Conservation (phyloP, 2,113 vertebrate species). For the Otolemur garnettii region DNA sequence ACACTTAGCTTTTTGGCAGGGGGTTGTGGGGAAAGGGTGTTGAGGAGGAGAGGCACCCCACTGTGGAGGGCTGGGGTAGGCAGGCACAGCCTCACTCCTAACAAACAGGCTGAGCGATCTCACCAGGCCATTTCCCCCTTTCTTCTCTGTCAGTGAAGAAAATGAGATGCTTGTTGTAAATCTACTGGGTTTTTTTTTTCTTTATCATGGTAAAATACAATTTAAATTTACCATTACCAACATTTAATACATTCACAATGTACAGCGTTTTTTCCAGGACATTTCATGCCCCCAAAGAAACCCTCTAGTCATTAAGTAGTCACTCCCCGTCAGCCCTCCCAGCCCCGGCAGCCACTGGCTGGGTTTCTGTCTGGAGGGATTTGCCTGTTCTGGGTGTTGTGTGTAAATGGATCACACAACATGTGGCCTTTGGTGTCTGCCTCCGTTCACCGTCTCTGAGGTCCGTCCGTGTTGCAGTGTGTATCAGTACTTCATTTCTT, state of each 20-base stretch:
- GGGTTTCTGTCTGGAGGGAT: background rate
- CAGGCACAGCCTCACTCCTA: background rate
- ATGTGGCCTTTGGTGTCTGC: background rate
- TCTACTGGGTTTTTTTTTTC: background rate
- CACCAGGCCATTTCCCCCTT: background rate
- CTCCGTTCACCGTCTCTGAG: background rate
- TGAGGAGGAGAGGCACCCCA: background rate
- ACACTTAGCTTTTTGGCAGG: background rate
- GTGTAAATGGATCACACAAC: background rate
- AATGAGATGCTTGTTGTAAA: background rate
- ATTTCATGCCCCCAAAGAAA: background rate
- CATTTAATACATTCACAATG: background rate
- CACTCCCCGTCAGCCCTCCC: background rate
- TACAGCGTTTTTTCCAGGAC: background rate
- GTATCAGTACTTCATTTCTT: background rate
- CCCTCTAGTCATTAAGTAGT: background rate
- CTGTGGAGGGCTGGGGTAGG: background rate
- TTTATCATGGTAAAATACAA: conserved; percentile 23
- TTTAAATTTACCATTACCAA: background rate
- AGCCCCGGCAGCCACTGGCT: background rate
- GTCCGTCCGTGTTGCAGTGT: background rate
- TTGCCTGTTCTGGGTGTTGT: background rate
- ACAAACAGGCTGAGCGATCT: background rate
- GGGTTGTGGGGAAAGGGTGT: background rate
- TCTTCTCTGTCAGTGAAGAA: background rate